These are phyloP conservation scores for Plagodis pulveraria DNA, from an alignment of 2,888 invertebrate species.

Conservation along the genomic window DNA sequence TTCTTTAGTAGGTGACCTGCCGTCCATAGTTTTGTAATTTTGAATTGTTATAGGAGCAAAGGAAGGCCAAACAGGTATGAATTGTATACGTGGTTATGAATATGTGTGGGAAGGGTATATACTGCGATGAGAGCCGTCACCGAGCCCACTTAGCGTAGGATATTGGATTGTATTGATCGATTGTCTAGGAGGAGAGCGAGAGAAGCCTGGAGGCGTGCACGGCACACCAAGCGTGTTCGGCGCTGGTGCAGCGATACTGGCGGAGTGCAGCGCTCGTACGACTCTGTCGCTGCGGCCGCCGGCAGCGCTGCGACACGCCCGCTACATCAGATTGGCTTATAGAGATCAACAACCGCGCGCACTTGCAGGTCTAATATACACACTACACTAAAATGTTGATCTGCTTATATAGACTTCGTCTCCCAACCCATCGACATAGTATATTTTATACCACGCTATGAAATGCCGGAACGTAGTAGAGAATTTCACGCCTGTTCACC, in stretches of 20 bases:
- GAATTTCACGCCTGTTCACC: no score
- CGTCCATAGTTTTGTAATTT: no score
- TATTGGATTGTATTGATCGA: no score
- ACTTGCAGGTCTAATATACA: constrained; percentile 80
- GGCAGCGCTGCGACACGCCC: constrained; percentile 64
- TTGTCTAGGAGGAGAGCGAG: constrained; percentile 84
- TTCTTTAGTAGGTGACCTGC: no score
- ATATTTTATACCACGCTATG: background rate
- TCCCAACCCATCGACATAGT: background rate
- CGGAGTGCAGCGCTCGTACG: constrained; percentile 83
- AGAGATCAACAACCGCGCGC: constrained; percentile 84
- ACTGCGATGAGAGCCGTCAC: no score
- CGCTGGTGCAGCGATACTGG: constrained; percentile 85
- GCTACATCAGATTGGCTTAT: constrained; percentile 56
- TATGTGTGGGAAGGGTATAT: no score
- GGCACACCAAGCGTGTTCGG: constrained; percentile 79
- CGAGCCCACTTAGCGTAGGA: no score
- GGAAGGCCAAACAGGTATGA: no score
- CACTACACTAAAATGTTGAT: background rate
- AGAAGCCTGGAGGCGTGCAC: constrained; percentile 83
- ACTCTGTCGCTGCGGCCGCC: constrained; percentile 85
- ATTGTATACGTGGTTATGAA: no score
- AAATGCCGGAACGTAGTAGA: no score
- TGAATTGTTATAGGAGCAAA: no score
- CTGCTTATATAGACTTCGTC: background rate